These are phyloP conservation scores for Schizothorax lantsangensis DNA, from an alignment of 2,797 vertebrate genomes.

Conservation along the genomic window DNA sequence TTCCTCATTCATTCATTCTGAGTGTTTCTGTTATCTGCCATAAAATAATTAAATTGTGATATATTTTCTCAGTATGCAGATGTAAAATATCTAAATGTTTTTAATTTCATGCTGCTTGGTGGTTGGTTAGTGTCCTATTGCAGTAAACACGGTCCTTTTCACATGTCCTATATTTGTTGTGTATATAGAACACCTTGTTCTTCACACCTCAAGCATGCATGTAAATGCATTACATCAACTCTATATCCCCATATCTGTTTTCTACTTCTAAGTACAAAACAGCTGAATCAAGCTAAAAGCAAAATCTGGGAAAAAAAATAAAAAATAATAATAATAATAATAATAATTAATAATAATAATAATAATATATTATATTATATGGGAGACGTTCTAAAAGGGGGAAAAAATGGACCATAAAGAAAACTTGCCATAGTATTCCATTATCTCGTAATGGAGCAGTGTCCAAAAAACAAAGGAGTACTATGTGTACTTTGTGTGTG, in stretches of 20 bases:
- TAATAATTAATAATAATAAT: too few species aligned
- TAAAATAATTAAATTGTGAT: neutral
- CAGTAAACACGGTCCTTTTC: neutral
- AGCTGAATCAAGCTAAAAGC: neutral
- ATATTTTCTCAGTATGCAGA: neutral
- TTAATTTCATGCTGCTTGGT: neutral
- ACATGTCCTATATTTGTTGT: neutral
- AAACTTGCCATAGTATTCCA: neutral
- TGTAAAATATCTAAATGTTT: neutral
- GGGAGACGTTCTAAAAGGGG: neutral
- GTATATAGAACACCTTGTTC: neutral
- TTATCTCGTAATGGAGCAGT: neutral
- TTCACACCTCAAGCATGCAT: neutral
- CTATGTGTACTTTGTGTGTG: neutral
- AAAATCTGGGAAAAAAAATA: neutral
- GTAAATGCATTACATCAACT: neutral
- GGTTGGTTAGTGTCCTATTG: neutral
- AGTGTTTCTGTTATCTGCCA: neutral
- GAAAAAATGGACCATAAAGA: neutral
- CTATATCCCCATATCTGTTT: neutral
- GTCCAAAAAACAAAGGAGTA: neutral
- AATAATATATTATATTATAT: too few species aligned
- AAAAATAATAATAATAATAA: too few species aligned
- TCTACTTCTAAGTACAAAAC: neutral
- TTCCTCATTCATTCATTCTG: slow-evolving; percentile 3